Conservation (phyloP, 2,888 invertebrate genomes). For the Scelioninae gen. 1 region DNA sequence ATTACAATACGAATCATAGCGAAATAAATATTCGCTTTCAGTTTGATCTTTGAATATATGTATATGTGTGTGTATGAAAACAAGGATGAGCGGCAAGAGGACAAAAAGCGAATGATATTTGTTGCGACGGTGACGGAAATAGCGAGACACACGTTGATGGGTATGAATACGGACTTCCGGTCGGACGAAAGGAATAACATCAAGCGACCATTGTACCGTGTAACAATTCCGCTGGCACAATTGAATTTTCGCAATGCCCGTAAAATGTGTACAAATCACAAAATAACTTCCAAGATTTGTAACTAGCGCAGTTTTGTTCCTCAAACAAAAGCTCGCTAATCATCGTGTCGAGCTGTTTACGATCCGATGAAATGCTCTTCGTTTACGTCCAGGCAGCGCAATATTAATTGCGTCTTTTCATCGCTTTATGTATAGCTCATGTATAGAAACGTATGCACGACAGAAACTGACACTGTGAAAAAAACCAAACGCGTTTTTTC, state of each 20-base stretch:
- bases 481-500: too few species aligned
- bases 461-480: too few species aligned
- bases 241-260: constrained; percentile 56
- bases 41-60: constrained; percentile 10
- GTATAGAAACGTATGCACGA: too few species aligned
- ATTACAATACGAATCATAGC: constrained; percentile 17
- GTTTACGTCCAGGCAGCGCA: too few species aligned
- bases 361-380: too few species aligned
- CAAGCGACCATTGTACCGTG: constrained; percentile 72
- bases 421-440: too few species aligned
- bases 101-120: constrained; percentile 56
- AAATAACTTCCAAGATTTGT: constrained; percentile 47
- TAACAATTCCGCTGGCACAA: constrained; percentile 60
- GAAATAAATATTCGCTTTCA: constrained; percentile 29
- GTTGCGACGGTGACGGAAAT: constrained; percentile 71
- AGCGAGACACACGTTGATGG: constrained; percentile 75
- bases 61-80: too few species aligned
- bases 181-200: constrained; percentile 75
- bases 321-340: constrained; percentile 50
- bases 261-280: constrained; percentile 54
- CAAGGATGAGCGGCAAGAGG: constrained; percentile 15
- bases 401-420: too few species aligned
- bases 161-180: constrained; percentile 77
- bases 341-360: constrained; percentile 24
- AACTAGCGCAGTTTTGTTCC: constrained; percentile 12